Evolutionary conservation across 1,140 invertebrate genomes (phyloP).

Genomic region (Drosophila arawakana): DNA sequence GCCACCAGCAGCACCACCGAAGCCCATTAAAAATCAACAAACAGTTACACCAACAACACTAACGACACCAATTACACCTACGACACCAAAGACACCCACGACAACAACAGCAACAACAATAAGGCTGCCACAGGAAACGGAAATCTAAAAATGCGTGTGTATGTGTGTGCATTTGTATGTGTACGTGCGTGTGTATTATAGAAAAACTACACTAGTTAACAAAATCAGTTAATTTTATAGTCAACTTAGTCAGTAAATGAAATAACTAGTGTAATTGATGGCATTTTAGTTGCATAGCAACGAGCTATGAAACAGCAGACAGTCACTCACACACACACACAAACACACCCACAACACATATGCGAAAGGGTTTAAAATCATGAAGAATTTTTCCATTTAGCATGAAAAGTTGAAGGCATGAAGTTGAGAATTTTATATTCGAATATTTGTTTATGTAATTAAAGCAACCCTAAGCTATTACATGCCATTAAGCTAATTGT

Average conservation of each 20-base stretch:
- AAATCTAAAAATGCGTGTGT: slow-evolving; percentile 57
- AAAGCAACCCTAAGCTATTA: neutral
- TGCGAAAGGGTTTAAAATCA: slow-evolving; percentile 10
- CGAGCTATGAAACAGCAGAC: slow-evolving; percentile 28
- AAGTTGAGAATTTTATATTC: slow-evolving; percentile 41
- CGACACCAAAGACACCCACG: neutral
- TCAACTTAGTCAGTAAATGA: too few relatives aligned
- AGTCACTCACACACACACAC: slow-evolving; percentile 14
- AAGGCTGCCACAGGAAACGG: slow-evolving; percentile 76
- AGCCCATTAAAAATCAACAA: slow-evolving; percentile 37
- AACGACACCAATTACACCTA: slow-evolving; percentile 25
- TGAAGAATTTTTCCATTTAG: slow-evolving; percentile 8
- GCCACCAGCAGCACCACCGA: slow-evolving; percentile 45
- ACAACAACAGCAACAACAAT: slow-evolving; percentile 25
- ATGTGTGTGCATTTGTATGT: slow-evolving; percentile 19
- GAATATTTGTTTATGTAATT: slow-evolving; percentile 42
- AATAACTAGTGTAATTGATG: neutral
- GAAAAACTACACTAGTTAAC: neutral
- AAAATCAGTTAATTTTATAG: too few relatives aligned
- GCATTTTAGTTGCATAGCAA: slow-evolving; percentile 30
- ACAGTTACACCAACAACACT: slow-evolving; percentile 19
- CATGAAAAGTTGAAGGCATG: slow-evolving; percentile 30
- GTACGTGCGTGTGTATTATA: slow-evolving; percentile 31
- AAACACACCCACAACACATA: slow-evolving; percentile 10
- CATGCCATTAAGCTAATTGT: slow-evolving; percentile 31